Conservation (phyloP, 2,797 vertebrate species). For the Todus mexicanus region DNA sequence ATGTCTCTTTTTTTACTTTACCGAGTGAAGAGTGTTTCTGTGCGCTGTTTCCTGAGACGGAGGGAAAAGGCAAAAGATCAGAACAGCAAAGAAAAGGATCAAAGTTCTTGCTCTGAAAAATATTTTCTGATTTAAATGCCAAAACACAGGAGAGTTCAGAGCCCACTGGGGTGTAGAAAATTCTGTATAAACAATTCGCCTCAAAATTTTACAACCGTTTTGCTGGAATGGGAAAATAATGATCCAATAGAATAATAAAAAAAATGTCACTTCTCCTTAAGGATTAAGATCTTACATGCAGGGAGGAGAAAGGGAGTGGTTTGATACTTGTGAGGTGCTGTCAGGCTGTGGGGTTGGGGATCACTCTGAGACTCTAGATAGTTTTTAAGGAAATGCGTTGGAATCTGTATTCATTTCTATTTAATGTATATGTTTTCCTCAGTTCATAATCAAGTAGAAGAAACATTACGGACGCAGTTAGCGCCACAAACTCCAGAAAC, state of each 20-base stretch:
- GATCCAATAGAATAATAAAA: background rate
- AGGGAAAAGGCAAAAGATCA: background rate
- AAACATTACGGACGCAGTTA: conserved; percentile 83
- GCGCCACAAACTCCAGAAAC: conserved; percentile 81
- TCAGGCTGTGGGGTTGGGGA: conserved; percentile 45
- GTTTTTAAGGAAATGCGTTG: conserved; percentile 60
- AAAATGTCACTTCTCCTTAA: background rate
- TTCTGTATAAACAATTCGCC: background rate
- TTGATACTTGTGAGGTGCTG: background rate
- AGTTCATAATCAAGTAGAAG: conserved; percentile 85
- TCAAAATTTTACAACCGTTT: background rate
- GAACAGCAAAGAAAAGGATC: background rate
- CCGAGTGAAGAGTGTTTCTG: background rate
- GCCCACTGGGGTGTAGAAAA: background rate
- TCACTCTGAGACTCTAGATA: background rate
- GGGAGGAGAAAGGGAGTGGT: background rate
- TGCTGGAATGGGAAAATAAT: background rate
- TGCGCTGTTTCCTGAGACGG: background rate
- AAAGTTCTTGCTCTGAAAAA: conserved; percentile 1
- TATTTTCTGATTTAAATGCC: background rate
- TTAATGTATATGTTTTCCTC: conserved; percentile 75
- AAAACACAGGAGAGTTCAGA: background rate
- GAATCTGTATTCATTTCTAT: conserved; percentile 76
- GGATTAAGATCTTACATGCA: background rate
- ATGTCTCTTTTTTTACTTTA: background rate